Evolutionary conservation across 2,888 invertebrate genomes (phyloP), one percentile per base, ranked within the genome.

Genomic region (Blomia tropicalis): DNA sequence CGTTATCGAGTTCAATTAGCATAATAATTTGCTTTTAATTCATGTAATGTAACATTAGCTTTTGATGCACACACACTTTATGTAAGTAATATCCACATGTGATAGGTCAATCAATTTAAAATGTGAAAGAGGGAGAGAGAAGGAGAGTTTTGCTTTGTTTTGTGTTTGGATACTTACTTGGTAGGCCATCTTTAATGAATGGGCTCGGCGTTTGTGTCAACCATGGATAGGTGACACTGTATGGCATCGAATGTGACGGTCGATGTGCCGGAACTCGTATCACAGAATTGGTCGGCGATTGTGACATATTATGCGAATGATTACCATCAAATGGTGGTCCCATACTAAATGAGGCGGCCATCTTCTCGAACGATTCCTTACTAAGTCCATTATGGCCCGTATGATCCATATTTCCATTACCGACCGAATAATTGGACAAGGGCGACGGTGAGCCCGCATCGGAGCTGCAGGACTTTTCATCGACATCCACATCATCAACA

Each of bases 101-200:
- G 27, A 47, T 36, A 36, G 7, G 36, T 7, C 36, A 36, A 17
- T 17, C 17, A 36, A 36, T 17, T 36, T 47, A 47, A 19, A 47
- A 41, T 41, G 41, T n/a, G n/a, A 41, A 41, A 41, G n/a, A n/a
- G 41, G n/a, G n/a, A n/a, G n/a, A n/a, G n/a, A n/a, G n/a, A n/a
- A n/a, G n/a, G n/a, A n/a, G n/a, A n/a, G n/a, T n/a, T n/a, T n/a
- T n/a, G n/a, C n/a, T 41, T n/a, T 41, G 41, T 41, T 41, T n/a
- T 41, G 41, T 17, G 41, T n/a, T 41, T 17, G 23, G 23, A 14
- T 27, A 66, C 81, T 80, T 75, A 86, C 86, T 85, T 76, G 85
- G 84, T 70, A 86, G 75, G 75, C 86, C 79, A 74, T 86, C 85
- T 75, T 86, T 86, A 70, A 85, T 84, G 71, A 85, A 83, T 23